Evolutionary conservation across 2,113 vertebrate genomes (phyloP).

Genomic region (Buteo buteo): DNA sequence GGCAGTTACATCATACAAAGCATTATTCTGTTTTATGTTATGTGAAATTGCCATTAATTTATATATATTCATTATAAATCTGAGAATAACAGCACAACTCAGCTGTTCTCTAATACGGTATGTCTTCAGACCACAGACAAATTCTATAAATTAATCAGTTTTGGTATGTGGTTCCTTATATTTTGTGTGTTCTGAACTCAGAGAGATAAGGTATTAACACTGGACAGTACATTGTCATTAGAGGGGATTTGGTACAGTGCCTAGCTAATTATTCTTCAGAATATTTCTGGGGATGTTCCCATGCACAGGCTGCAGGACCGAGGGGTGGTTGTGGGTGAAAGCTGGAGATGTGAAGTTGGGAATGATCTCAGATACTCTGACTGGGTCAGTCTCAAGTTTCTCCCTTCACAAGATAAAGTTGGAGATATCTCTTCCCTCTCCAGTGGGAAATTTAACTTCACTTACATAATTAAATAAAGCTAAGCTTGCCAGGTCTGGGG

Average conservation of each 20-base stretch:
- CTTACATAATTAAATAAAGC: not conserved
- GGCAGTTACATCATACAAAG: not conserved
- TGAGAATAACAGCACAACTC: not conserved
- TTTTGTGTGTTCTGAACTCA: not conserved
- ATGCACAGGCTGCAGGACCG: not conserved
- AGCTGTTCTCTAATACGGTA: not conserved
- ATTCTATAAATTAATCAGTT: not conserved
- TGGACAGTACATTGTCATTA: not conserved
- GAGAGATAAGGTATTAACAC: not conserved
- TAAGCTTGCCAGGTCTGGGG: not conserved
- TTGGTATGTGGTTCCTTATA: not conserved
- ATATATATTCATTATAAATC: not conserved
- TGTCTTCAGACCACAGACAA: not conserved
- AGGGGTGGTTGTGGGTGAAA: not conserved
- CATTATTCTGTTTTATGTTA: not conserved
- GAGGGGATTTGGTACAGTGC: not conserved
- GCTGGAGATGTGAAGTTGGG: fast-evolving
- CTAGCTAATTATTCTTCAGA: not conserved
- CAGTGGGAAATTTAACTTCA: not conserved
- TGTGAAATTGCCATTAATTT: not conserved
- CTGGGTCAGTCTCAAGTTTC: not conserved
- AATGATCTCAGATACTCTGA: not conserved
- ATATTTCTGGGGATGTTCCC: not conserved
- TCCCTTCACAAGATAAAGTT: not conserved
- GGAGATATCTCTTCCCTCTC: not conserved